Percentiles rank a stretch among this genome's conserved stretches.
Evolutionary conservation across 2,113 vertebrate genomes (phyloP).

Genomic region (Tiliqua scincoides): DNA sequence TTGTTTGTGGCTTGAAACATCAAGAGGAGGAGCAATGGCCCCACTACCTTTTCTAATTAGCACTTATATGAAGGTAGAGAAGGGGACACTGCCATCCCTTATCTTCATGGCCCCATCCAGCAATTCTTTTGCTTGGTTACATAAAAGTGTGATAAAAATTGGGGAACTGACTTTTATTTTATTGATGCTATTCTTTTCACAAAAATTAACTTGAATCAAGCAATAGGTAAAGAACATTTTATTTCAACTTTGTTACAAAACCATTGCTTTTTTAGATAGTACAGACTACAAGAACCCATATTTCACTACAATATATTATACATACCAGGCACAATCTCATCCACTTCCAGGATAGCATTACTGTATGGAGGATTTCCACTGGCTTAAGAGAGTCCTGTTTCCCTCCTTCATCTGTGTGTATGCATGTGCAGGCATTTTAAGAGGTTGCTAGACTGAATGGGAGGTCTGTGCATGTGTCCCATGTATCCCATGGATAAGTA

Average conservation of each 20-base stretch:
- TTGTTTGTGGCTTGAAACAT: not conserved
- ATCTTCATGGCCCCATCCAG: not conserved
- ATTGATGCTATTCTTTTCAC: not conserved
- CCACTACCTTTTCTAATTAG: not conserved
- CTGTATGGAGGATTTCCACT: not conserved
- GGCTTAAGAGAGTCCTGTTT: not conserved
- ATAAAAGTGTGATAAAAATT: not conserved
- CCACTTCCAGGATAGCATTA: not conserved
- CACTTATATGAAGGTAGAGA: too few species aligned
- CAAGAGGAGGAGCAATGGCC: not conserved
- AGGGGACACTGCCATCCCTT: not conserved
- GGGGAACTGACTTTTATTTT: not conserved
- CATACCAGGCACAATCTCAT: constrained; percentile 21
- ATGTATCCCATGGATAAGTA: too few species aligned
- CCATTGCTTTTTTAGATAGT: constrained; percentile 52
- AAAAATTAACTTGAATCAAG: constrained; percentile 49
- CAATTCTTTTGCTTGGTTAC: not conserved
- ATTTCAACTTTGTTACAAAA: constrained; percentile 54
- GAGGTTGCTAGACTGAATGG: not conserved
- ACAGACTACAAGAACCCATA: constrained; percentile 55
- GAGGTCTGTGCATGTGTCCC: not conserved
- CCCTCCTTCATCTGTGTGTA: not conserved
- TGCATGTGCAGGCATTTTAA: not conserved
- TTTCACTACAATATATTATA: constrained; percentile 44
- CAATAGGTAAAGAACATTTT: constrained; percentile 50